Base-by-base conservation (phyloP, 92 coral and sea anemone genomes). In the Porites lobata region DNA sequence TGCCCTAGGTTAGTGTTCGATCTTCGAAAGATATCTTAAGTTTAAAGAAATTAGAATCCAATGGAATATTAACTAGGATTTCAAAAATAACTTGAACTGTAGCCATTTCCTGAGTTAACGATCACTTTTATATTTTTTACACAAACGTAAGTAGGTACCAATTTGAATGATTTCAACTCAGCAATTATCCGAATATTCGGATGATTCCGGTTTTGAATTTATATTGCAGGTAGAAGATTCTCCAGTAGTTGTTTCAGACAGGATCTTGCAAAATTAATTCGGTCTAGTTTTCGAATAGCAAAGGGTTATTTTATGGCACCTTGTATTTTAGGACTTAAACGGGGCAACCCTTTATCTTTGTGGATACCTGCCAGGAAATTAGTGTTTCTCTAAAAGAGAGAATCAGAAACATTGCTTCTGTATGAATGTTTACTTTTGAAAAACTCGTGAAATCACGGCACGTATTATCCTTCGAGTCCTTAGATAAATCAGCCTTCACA, bases 1-100 rank as follows among this genome's bases (percentile, higher is more conserved):
- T 95, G 98, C 65, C 76, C 92, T 18, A 72, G 86, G 98, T 95
- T 85, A 81, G 98, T 85, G 12, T 43, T 19, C 14, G 43, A 59
- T 73, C 56, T 12, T 61, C 53, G 26, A 19, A 8, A 8, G 1
- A 65, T 9, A 52, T 52, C n/a, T 51, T 56, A 56, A 56, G 15
- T 14, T 10, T 14, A 14, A 10, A 8, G 61, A 56, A 10, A 56
- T 38, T 38, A 38, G 47, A 38, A 38, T 4, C 47, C 47, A 38
- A 38, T 56, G 61, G 15, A 9, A 56, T 9, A 56, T 56, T 56
- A 10, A 56, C 61, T 56, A 10, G 61, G 61, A 56, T 56, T 2
- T 10, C 61, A 56, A 14, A 8, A 56, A 38, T 38, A 38, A 38
- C 47, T 38, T 38, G 47, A 38, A 38, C 47, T 38, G 47, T 38